Base-by-base conservation (phyloP, 2,888 invertebrate genomes). In the Liposcelis brunnea region DNA sequence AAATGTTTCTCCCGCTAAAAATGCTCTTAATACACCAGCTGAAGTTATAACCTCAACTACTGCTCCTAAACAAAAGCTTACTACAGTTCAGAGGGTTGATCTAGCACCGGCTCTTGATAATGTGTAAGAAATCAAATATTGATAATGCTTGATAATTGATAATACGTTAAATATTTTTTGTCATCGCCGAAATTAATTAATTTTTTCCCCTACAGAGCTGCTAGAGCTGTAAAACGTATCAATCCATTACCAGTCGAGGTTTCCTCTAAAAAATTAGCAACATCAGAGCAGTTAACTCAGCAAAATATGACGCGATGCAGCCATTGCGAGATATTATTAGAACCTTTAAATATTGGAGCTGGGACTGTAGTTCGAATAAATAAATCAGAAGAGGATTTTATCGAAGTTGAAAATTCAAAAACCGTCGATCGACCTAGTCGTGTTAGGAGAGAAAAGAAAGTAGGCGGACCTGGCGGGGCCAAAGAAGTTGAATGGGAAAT, bases 401-500 rank as follows among this genome's bases (percentile, higher is more conserved):
- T 43, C 21, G 34, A 34, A 21, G 43, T 43, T n/a, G 43, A 43
- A 18, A 43, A 43, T 19, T 14, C 19, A 8, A 31, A 15, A 14
- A 31, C 42, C 10, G 12, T 42, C 5, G 31, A 26, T n/a, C 8
- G 71, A 31, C 72, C 71, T 56, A 78, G 77, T 1, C 63, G 26
- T 26, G 35, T 35, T 7, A 14, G 10, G 10, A 14, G 35, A 16
- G 35, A 35, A 16, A 35, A 14, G 35, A 14, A 16, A 16, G 8
- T 26, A 26, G 26, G 26, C 4, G 35, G 15, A 10, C 4, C 14
- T 10, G 32, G 32, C 10, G 35, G 15, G 35, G 10, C 14, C 16
- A 16, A 14, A 16, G 35, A 15, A 16, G 10, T 35, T 4, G 15
- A 74, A 1, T 81, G 80, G 81, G 78, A 80, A 53, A 74, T 75